Evolutionary conservation across 2,888 invertebrate species (phyloP).

Genomic region (Lamellibrachia satsuma): DNA sequence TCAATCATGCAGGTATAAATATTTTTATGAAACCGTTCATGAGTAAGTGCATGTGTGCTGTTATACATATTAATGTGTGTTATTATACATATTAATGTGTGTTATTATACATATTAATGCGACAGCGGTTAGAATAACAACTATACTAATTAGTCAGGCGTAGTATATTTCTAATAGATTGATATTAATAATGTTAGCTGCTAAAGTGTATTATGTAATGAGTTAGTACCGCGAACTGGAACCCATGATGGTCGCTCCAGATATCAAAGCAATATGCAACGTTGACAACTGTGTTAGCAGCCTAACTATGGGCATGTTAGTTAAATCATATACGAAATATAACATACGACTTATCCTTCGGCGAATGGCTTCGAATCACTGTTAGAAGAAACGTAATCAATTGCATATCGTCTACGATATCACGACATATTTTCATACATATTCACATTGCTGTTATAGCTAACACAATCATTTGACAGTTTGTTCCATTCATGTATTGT

Average conservation of each 20-base stretch:
- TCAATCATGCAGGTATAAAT: background rate
- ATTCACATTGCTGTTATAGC: background rate
- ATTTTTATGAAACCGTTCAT: background rate
- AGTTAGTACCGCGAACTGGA: background rate
- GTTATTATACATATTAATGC: too few relatives aligned
- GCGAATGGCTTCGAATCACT: background rate
- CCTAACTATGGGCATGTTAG: background rate
- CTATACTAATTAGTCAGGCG: background rate
- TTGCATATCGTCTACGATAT: background rate
- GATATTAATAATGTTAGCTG: background rate
- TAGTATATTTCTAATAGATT: background rate
- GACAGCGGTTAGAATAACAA: background rate
- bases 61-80: background rate
- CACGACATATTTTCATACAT: background rate
- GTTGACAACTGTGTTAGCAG: background rate
- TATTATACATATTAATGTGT: background rate
- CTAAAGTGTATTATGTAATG: background rate
- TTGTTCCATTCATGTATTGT: background rate
- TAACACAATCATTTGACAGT: background rate
- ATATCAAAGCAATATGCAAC: background rate
- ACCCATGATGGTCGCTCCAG: background rate
- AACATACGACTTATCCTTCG: background rate
- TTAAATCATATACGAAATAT: background rate
- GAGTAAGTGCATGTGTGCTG: background rate
- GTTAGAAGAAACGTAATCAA: background rate